Base-by-base conservation (phyloP, 92 coral and sea anemone genomes). In the Epizoanthus rinbou region DNA sequence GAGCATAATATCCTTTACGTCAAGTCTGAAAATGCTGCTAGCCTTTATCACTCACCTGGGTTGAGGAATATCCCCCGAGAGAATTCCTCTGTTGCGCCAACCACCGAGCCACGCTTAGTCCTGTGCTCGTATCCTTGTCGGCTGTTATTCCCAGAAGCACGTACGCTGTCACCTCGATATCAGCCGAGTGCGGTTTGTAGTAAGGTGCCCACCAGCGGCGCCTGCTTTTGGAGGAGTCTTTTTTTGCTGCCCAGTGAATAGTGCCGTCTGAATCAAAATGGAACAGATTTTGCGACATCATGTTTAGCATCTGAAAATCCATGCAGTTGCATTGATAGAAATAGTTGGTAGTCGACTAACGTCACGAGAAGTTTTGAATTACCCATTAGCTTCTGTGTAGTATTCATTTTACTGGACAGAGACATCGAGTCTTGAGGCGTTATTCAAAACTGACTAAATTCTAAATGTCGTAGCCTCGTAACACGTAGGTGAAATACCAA, bases 41-140 rank as follows among this genome's bases (percentile, higher is more conserved):
- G 18, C 31, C 3, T 23, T 15, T 63, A 28, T 16, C 8, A 35
- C 8, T 23, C 79, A 93, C 98, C 97, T 94, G 98, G n/a, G 98
- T 94, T 1, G 98, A 94, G 5, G 97, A 76, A 79, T 92, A 94
- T 1, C 98, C 98, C 22, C 98, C 98, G 9, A 92, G 65, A 6
- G 98, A 90, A 69, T 94, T 94, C 76, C 98, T 81, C 87, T 94
- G 98, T 54, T 87, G 90, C 2, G 98, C 88, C 22, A 94, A 88
- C 98, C 98, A 94, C 56, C 98, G 86, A 10, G 90, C 89, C 74
- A 94, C 90, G 69, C 93, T 73, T 24, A 94, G 89, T 39, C 91
- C 94, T n/a, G 84, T 74, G 31, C 76, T 57, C 43, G 68, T 68
- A 53, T 92, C 97, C 63, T 86, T 79, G 66, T 84, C 84, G 7